A percentile compares a stretch with the other conserved stretches of the same genome.
Conservation (phyloP, 2,888 invertebrate species). For the Notocelia uddmanniana region DNA sequence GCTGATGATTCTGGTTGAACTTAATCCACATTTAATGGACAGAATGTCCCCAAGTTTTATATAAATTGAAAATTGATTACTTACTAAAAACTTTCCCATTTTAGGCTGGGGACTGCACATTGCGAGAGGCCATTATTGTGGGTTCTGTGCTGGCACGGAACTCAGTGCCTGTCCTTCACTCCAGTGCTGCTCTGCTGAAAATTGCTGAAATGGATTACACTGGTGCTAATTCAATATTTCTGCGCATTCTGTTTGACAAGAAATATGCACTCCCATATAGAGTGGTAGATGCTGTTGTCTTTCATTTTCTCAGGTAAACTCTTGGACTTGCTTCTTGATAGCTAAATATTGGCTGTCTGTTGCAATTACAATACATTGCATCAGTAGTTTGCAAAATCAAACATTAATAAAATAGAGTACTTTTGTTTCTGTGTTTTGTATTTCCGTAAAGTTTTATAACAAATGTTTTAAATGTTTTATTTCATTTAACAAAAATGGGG, state of each 20-base stretch:
- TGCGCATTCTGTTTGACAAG: slow-evolving; percentile 97
- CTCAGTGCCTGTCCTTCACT: slow-evolving; percentile 97
- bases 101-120: slow-evolving; percentile 95
- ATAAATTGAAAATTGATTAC: no score
- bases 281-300: slow-evolving; percentile 97
- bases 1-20: not conserved
- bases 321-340: not conserved
- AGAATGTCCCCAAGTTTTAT: not conserved
- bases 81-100: no score
- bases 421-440: no score
- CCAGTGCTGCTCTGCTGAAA: slow-evolving; percentile 97
- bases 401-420: no score
- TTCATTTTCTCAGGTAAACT: slow-evolving; percentile 95
- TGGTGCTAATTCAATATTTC: slow-evolving; percentile 97
- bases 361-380: no score
- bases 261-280: slow-evolving; percentile 98
- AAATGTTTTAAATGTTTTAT: no score
- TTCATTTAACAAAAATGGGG: no score
- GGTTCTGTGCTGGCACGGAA: slow-evolving; percentile 96
- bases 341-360: not conserved
- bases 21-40: not conserved
- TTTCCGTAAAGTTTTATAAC: no score
- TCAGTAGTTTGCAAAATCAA: no score
- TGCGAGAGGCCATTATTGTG: slow-evolving; percentile 97
- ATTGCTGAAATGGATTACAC: slow-evolving; percentile 99